Base-by-base conservation (phyloP, 2,113 vertebrate genomes). In the Prolemur simus region DNA sequence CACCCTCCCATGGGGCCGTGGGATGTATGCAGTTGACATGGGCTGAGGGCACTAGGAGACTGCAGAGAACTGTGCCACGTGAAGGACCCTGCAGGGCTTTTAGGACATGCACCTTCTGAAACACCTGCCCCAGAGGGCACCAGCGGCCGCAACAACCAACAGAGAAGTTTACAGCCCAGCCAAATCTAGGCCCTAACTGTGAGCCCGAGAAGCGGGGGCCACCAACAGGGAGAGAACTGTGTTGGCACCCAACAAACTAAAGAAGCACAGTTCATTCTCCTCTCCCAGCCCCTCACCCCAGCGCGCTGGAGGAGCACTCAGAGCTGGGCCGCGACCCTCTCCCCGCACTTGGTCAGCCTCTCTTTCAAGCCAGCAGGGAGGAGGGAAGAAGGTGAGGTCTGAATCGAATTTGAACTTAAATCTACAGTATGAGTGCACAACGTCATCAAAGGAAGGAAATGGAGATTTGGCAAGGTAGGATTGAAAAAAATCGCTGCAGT, bases 1-100 rank as follows among this genome's bases (percentile, higher is more conserved):
- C 42, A 8, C 27, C 34, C 21, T 45, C 8, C 54, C 7, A 0
- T 9, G 64, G 77, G 39, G 29, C 23, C 2, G 0, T n/a, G 25
- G 34, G 34, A 10, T 18, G 7, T 39, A 5, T 64, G 32, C 39
- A 68, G 76, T 8, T 15, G 34, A 25, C 45, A 5, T 0, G 0
- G 42, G n/a, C 7, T 0, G 23, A 25, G 73, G 74, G 6, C 15
- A 17, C 49, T 8, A 42, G 20, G 34, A 18, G 47, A 32, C 34
- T 42, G 14, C 11, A 78, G 68, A 49, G 69, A 63, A 2, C 37
- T 63, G 6, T 14, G 17, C 49, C n/a, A 6, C 8, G 1, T 29
- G 27, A 13, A 83, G 23, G 8, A 21, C 4, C 8, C 42, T 2
- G 0, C 29, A 85, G 80, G 80, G 42, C 45, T n/a, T 2, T 13